Evolutionary conservation across 2,888 invertebrate genomes (phyloP).

Genomic region (Andrena dorsata): DNA sequence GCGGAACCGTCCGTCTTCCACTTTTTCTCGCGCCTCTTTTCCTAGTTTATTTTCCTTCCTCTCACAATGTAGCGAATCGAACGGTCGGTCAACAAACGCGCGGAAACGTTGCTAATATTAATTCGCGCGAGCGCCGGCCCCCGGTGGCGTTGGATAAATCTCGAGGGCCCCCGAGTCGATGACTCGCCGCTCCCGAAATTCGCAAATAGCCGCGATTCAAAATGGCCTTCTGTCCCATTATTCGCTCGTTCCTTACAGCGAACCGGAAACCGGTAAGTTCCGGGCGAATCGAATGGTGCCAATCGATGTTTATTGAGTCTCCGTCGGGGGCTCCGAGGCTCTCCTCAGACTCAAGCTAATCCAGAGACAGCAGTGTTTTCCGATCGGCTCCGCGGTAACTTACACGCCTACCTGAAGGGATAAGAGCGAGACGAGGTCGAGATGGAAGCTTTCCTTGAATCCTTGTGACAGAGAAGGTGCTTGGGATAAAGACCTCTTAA

Average conservation of each 20-base stretch:
- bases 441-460: background rate
- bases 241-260: background rate
- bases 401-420: background rate
- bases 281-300: slow-evolving; percentile 15
- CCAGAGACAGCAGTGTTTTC: background rate
- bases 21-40: slow-evolving; percentile 20
- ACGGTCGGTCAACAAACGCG: slow-evolving; percentile 43
- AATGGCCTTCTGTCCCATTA: slow-evolving; percentile 20
- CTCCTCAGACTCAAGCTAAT: background rate
- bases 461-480: background rate
- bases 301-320: slow-evolving; percentile 58
- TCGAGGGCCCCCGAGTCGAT: background rate
- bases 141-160: slow-evolving; percentile 39
- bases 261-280: slow-evolving; percentile 50
- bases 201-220: slow-evolving; percentile 34
- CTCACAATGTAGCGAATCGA: slow-evolving; percentile 45
- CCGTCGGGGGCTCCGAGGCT: slow-evolving; percentile 15
- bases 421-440: background rate
- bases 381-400: background rate
- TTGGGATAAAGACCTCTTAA: background rate
- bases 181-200: slow-evolving; percentile 24
- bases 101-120: slow-evolving; percentile 32
- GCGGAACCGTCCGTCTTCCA: slow-evolving; percentile 17
- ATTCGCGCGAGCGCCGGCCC: slow-evolving; percentile 4
- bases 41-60: slow-evolving; percentile 41